Base-by-base conservation (phyloP, 2,888 invertebrate genomes). In the Perdita meconis region DNA sequence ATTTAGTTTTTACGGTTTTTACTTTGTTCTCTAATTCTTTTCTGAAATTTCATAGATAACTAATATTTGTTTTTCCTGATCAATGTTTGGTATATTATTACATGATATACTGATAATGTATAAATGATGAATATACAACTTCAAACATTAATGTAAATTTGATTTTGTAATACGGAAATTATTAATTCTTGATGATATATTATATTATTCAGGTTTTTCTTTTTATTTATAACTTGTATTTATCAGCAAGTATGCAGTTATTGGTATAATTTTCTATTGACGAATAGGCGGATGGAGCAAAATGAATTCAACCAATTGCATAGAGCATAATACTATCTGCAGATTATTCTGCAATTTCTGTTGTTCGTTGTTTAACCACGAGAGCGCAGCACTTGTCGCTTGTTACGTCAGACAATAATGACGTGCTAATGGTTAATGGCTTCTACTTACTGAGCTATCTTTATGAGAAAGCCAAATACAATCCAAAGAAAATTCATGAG, bases 401-500 rank as follows among this genome's bases (percentile, higher is more conserved):
- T 70, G 81, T 87, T 86, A 87, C 86, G 82, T 86, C 87, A 85
- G 76, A 69, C 65, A 78, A 81, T 78, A 77, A 87, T 78, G 86
- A 86, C 77, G 82, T 84, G 84, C 82, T 71, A 86, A 82, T 86
- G 85, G 85, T 88, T 84, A 89, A 89, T 89, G 88, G 89, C 89
- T 88, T 86, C 87, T 85, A 84, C 83, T 86, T 87, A 86, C 80
- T 82, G 84, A 86, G 83, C 83, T 86, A 83, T 53, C 81, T 83
- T 86, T 84, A 89, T 87, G 89, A 87, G 84, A 88, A 84, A 86
- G 87, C 86, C 80, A 84, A 86, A 86, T 88, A 82, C 84, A 86
- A 88, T 90, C 88, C 94, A 94, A 93, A 94, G 93, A 93, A 94
- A 93, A 94, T 93, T 93, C 92, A 94, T 94, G 94, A 94, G 93